phyloP scores from a whole-genome alignment of 2,888 invertebrate genomes.

The Amiota communis region DNA sequence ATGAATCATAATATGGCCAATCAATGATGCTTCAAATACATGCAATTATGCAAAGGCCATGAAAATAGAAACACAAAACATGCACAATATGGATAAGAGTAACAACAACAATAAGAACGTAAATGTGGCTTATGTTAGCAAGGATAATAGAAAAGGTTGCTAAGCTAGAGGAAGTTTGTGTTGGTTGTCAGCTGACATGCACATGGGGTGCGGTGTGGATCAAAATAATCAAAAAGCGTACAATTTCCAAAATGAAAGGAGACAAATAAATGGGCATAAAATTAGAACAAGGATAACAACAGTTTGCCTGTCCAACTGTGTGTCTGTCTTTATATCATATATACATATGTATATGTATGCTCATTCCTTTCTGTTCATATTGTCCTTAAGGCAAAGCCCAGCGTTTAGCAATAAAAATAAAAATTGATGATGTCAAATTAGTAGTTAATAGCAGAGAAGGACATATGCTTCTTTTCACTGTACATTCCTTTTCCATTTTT shows the following conservation, averaged over 20 bases:
- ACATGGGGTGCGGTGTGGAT: background rate
- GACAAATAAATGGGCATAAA: background rate
- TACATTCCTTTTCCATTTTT: background rate
- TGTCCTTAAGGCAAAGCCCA: background rate
- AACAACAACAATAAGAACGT: background rate
- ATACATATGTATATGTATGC: no score
- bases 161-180: no score
- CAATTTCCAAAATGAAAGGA: slow-evolving; percentile 8
- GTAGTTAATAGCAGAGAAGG: slow-evolving; percentile 28
- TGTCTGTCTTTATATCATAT: no score
- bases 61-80: slow-evolving; percentile 43
- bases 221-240: slow-evolving; percentile 21
- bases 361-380: background rate
- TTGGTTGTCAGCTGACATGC: slow-evolving; percentile 21
- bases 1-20: background rate
- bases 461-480: background rate
- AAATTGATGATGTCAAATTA: slow-evolving; percentile 30
- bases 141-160: no score
- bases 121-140: no score
- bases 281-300: background rate
- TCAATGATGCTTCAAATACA: slow-evolving; percentile 9
- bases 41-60: slow-evolving; percentile 33
- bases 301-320: no score
- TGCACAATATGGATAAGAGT: no score
- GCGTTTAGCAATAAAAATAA: slow-evolving; percentile 25